phyloP scores from a whole-genome alignment of 1,140 invertebrate species.

The Megalopta genalis region DNA sequence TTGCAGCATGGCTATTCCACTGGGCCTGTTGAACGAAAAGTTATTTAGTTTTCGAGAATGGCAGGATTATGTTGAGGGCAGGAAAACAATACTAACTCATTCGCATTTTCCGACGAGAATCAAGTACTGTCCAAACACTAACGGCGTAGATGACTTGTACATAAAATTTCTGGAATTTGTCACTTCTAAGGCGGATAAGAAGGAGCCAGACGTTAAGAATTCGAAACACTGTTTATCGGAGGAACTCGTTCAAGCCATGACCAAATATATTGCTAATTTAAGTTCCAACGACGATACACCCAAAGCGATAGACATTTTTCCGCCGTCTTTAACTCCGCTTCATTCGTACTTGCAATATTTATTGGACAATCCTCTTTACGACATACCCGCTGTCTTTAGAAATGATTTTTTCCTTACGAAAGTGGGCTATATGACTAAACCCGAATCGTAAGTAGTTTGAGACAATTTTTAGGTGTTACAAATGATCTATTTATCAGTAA shows the following conservation, averaged over 20 bases:
- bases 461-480: background rate
- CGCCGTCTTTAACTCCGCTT: slow-evolving; percentile 72
- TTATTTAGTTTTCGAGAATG: slow-evolving; percentile 84
- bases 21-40: slow-evolving; percentile 63
- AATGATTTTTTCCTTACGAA: slow-evolving; percentile 69
- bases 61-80: slow-evolving; percentile 83
- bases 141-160: slow-evolving; percentile 63
- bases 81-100: slow-evolving; percentile 79
- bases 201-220: slow-evolving; percentile 42
- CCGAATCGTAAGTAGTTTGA: slow-evolving; percentile 67
- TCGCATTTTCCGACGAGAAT: slow-evolving; percentile 81
- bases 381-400: slow-evolving; percentile 67
- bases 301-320: slow-evolving; percentile 61
- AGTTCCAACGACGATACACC: slow-evolving; percentile 37
- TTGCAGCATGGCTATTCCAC: slow-evolving; percentile 64
- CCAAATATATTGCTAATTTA: slow-evolving; percentile 62
- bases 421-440: slow-evolving; percentile 71
- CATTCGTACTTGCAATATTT: slow-evolving; percentile 71
- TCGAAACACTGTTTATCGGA: slow-evolving; percentile 54
- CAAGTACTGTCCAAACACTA: slow-evolving; percentile 64
- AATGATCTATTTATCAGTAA: too few species aligned
- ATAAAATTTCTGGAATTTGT: slow-evolving; percentile 66
- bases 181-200: slow-evolving; percentile 54
- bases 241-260: slow-evolving; percentile 54
- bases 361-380: slow-evolving; percentile 58